phyloP scores from a whole-genome alignment of 2,113 vertebrate species.

The Suncus etruscus region DNA sequence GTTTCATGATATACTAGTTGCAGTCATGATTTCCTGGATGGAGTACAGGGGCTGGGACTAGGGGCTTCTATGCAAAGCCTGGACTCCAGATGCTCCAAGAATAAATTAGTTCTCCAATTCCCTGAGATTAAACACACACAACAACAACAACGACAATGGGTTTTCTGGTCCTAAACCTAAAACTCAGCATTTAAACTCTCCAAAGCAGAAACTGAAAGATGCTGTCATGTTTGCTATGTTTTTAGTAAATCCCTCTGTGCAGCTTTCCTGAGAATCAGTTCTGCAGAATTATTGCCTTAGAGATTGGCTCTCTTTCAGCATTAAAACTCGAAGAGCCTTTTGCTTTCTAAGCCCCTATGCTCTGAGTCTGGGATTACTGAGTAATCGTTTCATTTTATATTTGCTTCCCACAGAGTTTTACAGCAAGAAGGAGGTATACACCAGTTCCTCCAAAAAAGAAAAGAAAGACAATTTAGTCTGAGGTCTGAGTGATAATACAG shows the following conservation, averaged over 20 bases:
- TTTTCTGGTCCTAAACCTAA: neutral
- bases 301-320: neutral
- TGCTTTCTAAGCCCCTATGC: slow-evolving; percentile 22
- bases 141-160: neutral
- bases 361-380: neutral
- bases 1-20: too few species aligned
- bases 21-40: neutral
- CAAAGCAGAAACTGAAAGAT: slow-evolving; percentile 8
- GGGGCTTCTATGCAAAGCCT: slow-evolving; percentile 1
- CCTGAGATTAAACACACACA: too few species aligned
- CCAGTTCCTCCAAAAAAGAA: slow-evolving; percentile 26
- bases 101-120: too few species aligned
- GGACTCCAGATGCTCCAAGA: too few species aligned
- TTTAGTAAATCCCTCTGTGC: neutral
- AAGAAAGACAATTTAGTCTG: too few species aligned
- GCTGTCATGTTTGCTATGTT: neutral
- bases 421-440: neutral
- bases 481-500: too few species aligned
- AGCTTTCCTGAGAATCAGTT: neutral
- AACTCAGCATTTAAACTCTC: slow-evolving; percentile 8
- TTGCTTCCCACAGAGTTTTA: neutral
- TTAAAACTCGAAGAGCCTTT: neutral
- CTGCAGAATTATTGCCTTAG: neutral
- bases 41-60: neutral
- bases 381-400: neutral